Base-by-base conservation (phyloP, 2,888 invertebrate species). In the Bellardia bayeri region DNA sequence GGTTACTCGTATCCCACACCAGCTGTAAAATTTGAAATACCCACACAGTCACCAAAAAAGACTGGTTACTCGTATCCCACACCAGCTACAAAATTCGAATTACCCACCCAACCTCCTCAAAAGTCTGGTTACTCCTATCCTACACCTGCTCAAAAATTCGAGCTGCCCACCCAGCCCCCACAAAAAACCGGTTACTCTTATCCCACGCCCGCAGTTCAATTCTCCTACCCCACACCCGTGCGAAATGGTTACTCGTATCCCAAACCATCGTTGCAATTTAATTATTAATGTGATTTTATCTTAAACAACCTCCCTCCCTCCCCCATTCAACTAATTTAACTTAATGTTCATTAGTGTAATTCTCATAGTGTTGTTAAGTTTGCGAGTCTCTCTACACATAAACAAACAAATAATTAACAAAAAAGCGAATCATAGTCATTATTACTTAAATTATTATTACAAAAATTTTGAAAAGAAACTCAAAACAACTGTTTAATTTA, bases 341-440 rank as follows among this genome's bases (percentile, higher is more conserved):
- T 51, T 58, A 68, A 49, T 16, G 23, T 23, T 66, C 82, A 54
- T 85, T 80, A 80, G 61, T 68, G 66, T 69, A 75, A 85, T 54
- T 80, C 49, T 74, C 51, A 78, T 74, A 80, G 81, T 82, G 54
- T 75, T 81, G 84, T 82, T 85, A 86, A 84, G 69, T 86, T 78
- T 86, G 61, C 79, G 68, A 83, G 66, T 82, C 76, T 76, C 33
- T 42, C n/a, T 51, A 42, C 23, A 37, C 79, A 66, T 58, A 42
- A 63, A 30, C 33, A 56, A 58, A 54, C 42, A 49, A 78, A 30
- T 7, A 23, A 68, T 64, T 63, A 30, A 33, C 75, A 54, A 13
- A 16, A 89, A 87, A 90, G 90, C 91, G 90, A 91, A 91, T 90
- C 89, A 89, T 92, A 92, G 92, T 92, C 92, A 92, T 92, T 91